Base-by-base conservation (phyloP, 2,797 vertebrate genomes). In the Brotula barbata region DNA sequence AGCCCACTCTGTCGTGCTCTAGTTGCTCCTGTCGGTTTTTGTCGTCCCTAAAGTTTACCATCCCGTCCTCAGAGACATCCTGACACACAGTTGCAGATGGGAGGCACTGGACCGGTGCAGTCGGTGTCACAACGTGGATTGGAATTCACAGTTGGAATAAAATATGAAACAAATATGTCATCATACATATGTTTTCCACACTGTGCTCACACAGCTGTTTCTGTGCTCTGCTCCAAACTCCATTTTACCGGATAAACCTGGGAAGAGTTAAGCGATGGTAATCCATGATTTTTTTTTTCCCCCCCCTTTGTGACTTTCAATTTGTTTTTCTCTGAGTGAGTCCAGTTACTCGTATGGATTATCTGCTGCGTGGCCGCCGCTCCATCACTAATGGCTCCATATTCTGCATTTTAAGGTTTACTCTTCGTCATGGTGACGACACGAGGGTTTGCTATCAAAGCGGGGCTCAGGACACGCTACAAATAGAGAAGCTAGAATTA, bases 51-150 rank as follows among this genome's bases (percentile, higher is more conserved):
- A 79, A 83, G 84, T 89, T 88, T 82, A 64, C 47, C 60, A 39
- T 59, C 68, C 56, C 11, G 77, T 89, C 90, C 90, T 90, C 49
- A 19, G 91, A 91, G 90, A 90, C 86, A 58, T 50, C 69, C 78
- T 88, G 78, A 88, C 89, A 90, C 80, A 12, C 64, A 73, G 78
- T 65, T 88, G 86, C 90, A 91, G 91, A 92, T 92, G 90, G 90
- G 89, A 84, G 75, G 78, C 78, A 47, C 40, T 89, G 88, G 90
- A 90, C 89, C 89, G 79, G 69, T 61, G 80, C 82, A 60, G 77
- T 84, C 77, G 60, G 79, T 90, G 90, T 91, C 91, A 91, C 83
- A 78, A 59, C 69, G 78, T 82, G 82, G 89, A 90, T 88, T 85
- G 81, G 85, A 90, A 89, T 89, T 85, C 89, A 86, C 88, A 84